Evolutionary conservation across 2,797 vertebrate species (phyloP), one percentile per base, ranked within the genome.

Genomic region (Mus spretus): DNA sequence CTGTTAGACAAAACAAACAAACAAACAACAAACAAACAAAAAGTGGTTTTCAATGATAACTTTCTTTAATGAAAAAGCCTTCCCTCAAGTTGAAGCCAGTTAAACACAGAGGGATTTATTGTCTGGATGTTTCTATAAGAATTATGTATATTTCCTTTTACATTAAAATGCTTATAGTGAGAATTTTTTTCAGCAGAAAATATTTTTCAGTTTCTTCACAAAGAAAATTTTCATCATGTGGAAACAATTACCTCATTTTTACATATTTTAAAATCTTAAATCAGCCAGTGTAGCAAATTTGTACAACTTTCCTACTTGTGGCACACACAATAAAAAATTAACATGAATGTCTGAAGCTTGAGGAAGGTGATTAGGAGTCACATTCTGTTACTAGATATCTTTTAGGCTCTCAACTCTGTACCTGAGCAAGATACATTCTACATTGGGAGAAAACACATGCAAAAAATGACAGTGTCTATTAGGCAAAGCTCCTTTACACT

Each of bases 401-500:
- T 95, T 92, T 0, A 61, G 94, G 96, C 90, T 96, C 86, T 82
- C 67, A 91, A 92, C 86, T 97, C 90, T 94, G 50, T 83, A 96
- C 96, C 89, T 96, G 94, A 97, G 90, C 94, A 97, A 97, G 91
- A 94, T 31, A 80, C n/a, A 94, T 87, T 95, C 92, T 95, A 92
- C 90, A 95, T 94, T 88, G 81, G 74, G 19, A 67, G 57, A 47
- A 97, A 96, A 91, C 82, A 97, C 83, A 93, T 31, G 44, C 75
- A 94, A 44, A 92, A 95, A 97, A 57, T 95, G 96, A 97, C 96
- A 91, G 94, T 3, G 93, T 97, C 96, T 96, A 97, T 97, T 96
- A 96, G 96, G 92, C 86, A 95, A 96, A 96, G 72, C 93, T 91
- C 95, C 96, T 98, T 97, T 96, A 97, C 86, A 97, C 88, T 97